phyloP scores from a whole-genome alignment of 2,113 vertebrate genomes.

The Capreolus pygargus region DNA sequence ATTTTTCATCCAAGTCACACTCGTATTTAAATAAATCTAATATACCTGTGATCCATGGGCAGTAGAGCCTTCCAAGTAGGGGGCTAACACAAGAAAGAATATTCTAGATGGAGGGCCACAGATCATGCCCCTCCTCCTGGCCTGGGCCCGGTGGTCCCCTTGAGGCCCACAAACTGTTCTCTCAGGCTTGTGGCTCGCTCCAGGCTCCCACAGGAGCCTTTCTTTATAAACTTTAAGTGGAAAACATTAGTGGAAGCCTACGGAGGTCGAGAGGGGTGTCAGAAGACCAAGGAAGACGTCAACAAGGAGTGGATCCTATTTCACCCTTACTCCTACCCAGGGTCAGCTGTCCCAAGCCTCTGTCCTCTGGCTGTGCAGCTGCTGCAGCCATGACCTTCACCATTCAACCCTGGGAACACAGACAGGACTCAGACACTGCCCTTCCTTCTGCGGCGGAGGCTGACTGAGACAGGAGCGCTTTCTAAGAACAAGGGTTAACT shows the following conservation, averaged over 20 bases:
- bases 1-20: not conserved
- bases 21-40: not conserved
- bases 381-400: no score
- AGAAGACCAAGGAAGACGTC: not conserved
- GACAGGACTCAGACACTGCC: not conserved
- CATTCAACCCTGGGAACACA: no score
- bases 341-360: not conserved
- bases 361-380: not conserved
- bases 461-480: fast-evolving
- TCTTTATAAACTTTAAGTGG: not conserved
- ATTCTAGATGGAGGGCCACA: not conserved
- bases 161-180: not conserved
- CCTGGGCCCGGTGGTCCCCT: not conserved
- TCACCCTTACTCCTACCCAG: not conserved
- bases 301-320: not conserved
- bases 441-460: fast-evolving
- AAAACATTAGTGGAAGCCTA: not conserved
- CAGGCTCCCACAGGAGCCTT: not conserved
- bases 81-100: not conserved
- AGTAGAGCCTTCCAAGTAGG: not conserved
- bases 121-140: not conserved
- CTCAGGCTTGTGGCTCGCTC: not conserved
- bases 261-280: not conserved
- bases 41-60: not conserved
- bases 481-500: not conserved